These are phyloP conservation scores for Leptinotarsa rubiginosa DNA, from an alignment of 2,888 invertebrate species.

Conservation along the genomic window DNA sequence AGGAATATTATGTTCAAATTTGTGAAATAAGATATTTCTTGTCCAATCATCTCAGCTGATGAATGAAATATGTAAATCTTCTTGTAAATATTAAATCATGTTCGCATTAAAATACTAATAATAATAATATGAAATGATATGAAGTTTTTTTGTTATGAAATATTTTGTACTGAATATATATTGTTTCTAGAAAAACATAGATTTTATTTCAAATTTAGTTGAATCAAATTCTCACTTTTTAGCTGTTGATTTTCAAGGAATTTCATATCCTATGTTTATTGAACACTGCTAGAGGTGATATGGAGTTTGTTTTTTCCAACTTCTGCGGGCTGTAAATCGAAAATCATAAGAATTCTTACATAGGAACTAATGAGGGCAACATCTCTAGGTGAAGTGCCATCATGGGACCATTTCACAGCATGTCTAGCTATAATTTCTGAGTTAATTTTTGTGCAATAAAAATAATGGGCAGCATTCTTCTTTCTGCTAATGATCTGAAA, in stretches of 20 bases:
- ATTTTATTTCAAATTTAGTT: not conserved
- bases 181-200: not conserved
- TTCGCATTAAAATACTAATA: not conserved
- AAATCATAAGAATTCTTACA: too few relatives aligned
- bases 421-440: too few relatives aligned
- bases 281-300: not conserved
- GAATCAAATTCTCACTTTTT: too few relatives aligned
- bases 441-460: too few relatives aligned
- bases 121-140: not conserved
- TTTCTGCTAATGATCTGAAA: too few relatives aligned
- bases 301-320: too few relatives aligned
- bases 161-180: constrained; percentile 1
- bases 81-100: not conserved
- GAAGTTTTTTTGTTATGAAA: not conserved
- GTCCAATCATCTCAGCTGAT: not conserved
- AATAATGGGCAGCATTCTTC: too few relatives aligned
- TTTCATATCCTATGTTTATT: not conserved
- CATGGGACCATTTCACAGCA: too few relatives aligned
- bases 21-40: not conserved
- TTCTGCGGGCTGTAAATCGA: too few relatives aligned
- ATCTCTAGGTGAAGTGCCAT: too few relatives aligned
- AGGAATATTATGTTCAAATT: not conserved
- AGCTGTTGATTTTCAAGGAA: not conserved
- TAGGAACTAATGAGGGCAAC: too few relatives aligned
- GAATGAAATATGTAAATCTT: not conserved